Percentiles rank a stretch among this genome's conserved stretches.
Evolutionary conservation across 2,113 vertebrate genomes (phyloP).

Genomic region (Microtus montanus): DNA sequence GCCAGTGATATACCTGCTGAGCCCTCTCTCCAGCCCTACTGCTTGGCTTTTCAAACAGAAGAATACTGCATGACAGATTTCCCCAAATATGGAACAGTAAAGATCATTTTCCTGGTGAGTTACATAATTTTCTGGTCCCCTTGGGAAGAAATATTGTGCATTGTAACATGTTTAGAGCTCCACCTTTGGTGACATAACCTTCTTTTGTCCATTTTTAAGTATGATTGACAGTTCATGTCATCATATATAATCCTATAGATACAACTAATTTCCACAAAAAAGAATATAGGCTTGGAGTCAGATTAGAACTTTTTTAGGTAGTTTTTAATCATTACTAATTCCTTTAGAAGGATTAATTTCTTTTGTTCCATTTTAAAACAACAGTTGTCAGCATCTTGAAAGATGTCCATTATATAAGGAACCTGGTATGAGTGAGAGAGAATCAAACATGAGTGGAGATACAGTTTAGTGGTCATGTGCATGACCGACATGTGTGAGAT

Average conservation of each 20-base stretch:
- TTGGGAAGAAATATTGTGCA: not conserved
- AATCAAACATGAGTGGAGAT: not conserved
- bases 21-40: not conserved
- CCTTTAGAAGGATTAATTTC: slow-evolving; percentile 63
- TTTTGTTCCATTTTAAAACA: slow-evolving; percentile 66
- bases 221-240: slow-evolving; percentile 46
- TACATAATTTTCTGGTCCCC: slow-evolving; percentile 17
- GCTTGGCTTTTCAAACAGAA: not conserved
- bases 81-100: not conserved
- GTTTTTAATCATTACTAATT: slow-evolving; percentile 46
- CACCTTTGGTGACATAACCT: not conserved
- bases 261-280: slow-evolving; percentile 51
- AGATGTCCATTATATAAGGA: slow-evolving; percentile 53
- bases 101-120: not conserved
- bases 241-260: slow-evolving; percentile 48
- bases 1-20: not conserved
- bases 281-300: slow-evolving; percentile 61
- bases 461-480: not conserved
- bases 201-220: slow-evolving; percentile 15
- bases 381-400: slow-evolving; percentile 51
- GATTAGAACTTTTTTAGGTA: slow-evolving; percentile 49
- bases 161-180: not conserved
- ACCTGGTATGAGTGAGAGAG: slow-evolving; percentile 6
- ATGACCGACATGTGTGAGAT: not conserved
- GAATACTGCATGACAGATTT: not conserved